Conservation (phyloP, 2,113 vertebrate species). For the Mesocricetus auratus region DNA sequence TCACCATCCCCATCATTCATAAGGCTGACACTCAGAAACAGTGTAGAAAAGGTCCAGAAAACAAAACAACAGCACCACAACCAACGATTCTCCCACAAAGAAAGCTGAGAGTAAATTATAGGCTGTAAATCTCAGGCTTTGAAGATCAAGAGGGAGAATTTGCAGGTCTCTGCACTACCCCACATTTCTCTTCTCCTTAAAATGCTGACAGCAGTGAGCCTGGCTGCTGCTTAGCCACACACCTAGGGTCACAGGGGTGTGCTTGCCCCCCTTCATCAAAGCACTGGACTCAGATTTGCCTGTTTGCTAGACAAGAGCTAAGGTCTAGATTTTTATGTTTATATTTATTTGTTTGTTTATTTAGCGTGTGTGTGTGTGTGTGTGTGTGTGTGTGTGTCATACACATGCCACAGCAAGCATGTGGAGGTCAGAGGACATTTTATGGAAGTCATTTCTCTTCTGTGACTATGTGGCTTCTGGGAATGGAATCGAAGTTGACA, state of each 20-base stretch:
- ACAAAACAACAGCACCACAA: neutral
- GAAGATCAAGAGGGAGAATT: conserved; percentile 15
- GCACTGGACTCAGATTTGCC: neutral
- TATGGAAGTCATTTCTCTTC: too few relatives aligned
- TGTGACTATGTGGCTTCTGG: neutral
- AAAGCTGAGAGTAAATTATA: conserved; percentile 4
- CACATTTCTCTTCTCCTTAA: conserved; percentile 19
- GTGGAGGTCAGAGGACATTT: too few relatives aligned
- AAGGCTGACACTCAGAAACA: neutral
- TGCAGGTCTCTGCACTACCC: neutral
- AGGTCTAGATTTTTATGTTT: neutral
- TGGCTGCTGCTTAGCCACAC: rapidly evolving
- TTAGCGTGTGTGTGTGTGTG: neutral
- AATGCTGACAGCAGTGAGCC: neutral
- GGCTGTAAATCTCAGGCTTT: conserved; percentile 6
- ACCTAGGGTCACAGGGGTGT: too few relatives aligned
- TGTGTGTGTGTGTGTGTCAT: neutral
- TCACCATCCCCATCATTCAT: neutral
- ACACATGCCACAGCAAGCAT: neutral
- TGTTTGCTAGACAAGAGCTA: neutral
- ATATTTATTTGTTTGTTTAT: neutral
- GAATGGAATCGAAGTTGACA: neutral
- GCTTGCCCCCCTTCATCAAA: neutral
- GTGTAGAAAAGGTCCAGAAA: neutral
- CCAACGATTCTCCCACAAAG: neutral